A percentile compares a stretch with the other conserved stretches of the same genome.
Conservation (phyloP, 1,140 invertebrate genomes). For the Calosoma granatense region DNA sequence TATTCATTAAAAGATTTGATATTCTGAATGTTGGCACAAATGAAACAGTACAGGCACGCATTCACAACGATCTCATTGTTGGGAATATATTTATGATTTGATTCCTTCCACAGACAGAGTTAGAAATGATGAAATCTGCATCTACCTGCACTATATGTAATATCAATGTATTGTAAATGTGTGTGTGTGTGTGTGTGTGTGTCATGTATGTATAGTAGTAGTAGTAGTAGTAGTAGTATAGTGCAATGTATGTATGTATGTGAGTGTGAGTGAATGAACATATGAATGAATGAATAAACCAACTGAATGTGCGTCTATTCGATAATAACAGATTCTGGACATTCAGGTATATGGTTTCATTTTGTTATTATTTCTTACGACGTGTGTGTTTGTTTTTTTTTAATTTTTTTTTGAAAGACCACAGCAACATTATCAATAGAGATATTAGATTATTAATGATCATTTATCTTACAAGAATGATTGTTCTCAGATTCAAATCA, state of each 20-base stretch:
- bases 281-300: too few species aligned
- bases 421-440: conserved; percentile 16
- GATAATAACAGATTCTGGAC: conserved; percentile 10
- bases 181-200: too few species aligned
- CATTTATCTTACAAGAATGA: conserved; percentile 22
- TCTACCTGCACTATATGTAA: too few species aligned
- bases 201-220: too few species aligned
- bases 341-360: conserved; percentile 9
- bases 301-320: not conserved
- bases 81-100: not conserved
- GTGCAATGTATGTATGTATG: too few species aligned
- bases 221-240: too few species aligned
- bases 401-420: conserved; percentile 18
- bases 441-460: too few species aligned
- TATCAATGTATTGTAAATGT: too few species aligned
- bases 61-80: conserved; percentile 15
- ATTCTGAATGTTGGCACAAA: conserved; percentile 24
- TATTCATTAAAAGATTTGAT: conserved; percentile 15
- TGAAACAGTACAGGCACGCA: conserved; percentile 22
- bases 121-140: not conserved
- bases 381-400: not conserved
- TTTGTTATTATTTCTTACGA: conserved; percentile 1
- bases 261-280: too few species aligned
- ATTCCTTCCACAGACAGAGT: not conserved
- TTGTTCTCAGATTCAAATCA: conserved; percentile 21